Percentiles rank a stretch among this genome's conserved stretches.
Evolutionary conservation across 2,888 invertebrate genomes (phyloP).

Genomic region (Corythucha ciliata): DNA sequence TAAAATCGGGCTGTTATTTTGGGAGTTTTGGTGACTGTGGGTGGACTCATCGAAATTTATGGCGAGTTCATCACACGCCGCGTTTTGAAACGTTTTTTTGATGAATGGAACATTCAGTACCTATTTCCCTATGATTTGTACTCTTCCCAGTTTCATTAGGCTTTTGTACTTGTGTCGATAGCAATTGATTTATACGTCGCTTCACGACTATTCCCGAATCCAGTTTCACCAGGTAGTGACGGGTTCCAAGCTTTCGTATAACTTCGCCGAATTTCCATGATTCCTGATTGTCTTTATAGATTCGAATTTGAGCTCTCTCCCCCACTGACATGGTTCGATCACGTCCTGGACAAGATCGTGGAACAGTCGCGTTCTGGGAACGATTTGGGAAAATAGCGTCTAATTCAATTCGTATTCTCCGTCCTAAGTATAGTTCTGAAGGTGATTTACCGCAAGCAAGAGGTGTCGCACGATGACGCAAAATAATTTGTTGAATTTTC

Average conservation of each 20-base stretch:
- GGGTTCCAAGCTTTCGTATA: constrained; percentile 5
- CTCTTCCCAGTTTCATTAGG: too few species aligned
- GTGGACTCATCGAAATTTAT: too few species aligned
- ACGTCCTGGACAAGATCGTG: too few species aligned
- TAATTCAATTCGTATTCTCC: constrained; percentile 6
- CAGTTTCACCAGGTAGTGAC: constrained; percentile 17
- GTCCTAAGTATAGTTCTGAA: neutral
- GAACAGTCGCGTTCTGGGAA: neutral
- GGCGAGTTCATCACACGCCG: too few species aligned
- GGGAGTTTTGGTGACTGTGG: too few species aligned
- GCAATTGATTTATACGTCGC: constrained; percentile 17
- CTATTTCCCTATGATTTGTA: too few species aligned
- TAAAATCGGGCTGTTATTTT: too few species aligned
- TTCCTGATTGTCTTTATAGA: constrained; percentile 16
- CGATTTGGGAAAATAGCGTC: neutral
- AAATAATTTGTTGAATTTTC: constrained; percentile 1
- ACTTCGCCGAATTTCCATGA: constrained; percentile 19
- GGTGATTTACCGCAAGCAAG: constrained; percentile 1
- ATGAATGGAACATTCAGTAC: too few species aligned
- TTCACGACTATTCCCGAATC: constrained; percentile 16
- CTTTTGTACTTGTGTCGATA: neutral
- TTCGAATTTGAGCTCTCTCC: constrained; percentile 13
- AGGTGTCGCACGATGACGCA: constrained; percentile 1
- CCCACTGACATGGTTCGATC: neutral
- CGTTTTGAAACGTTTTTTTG: too few species aligned